Conservation (phyloP, 2,888 invertebrate species). For the Synanthedon formicaeformis region DNA sequence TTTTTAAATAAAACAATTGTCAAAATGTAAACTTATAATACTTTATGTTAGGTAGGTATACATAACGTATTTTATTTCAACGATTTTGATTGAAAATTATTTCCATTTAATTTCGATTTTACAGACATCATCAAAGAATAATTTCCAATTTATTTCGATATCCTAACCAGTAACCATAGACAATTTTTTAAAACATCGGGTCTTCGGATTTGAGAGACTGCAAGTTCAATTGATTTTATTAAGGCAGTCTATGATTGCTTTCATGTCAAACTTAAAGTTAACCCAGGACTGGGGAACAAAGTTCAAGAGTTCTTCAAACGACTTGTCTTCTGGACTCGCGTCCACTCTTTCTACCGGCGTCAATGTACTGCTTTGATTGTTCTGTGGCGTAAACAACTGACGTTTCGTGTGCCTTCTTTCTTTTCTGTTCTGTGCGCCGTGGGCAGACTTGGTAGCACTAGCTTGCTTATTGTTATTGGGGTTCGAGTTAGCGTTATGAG, state of each 20-base stretch:
- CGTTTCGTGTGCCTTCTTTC: constrained; percentile 64
- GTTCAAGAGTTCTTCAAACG: constrained; percentile 30
- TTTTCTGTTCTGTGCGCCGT: constrained; percentile 28
- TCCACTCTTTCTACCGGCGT: constrained; percentile 37
- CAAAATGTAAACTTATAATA: too few relatives aligned
- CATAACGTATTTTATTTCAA: too few relatives aligned
- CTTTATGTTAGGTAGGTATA: too few relatives aligned
- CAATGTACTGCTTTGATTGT: constrained; percentile 28
- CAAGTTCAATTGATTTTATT: constrained; percentile 23
- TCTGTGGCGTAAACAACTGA: constrained; percentile 68
- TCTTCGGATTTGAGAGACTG: neutral
- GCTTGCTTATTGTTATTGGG: constrained; percentile 9
- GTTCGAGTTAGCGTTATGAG: constrained; percentile 3
- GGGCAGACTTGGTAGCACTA: constrained; percentile 17
- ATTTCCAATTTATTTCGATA: too few relatives aligned
- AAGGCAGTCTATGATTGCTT: constrained; percentile 64
- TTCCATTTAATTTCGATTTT: too few relatives aligned
- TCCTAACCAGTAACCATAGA: too few relatives aligned
- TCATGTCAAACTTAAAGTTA: constrained; percentile 74
- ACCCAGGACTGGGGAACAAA: constrained; percentile 75
- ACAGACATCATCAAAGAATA: too few relatives aligned
- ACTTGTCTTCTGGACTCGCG: constrained; percentile 18
- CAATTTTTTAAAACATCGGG: too few relatives aligned
- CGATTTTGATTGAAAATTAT: too few relatives aligned
- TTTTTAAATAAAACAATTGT: too few relatives aligned